Base-by-base conservation (phyloP, 2,797 vertebrate genomes). In the Leontopithecus rosalia region DNA sequence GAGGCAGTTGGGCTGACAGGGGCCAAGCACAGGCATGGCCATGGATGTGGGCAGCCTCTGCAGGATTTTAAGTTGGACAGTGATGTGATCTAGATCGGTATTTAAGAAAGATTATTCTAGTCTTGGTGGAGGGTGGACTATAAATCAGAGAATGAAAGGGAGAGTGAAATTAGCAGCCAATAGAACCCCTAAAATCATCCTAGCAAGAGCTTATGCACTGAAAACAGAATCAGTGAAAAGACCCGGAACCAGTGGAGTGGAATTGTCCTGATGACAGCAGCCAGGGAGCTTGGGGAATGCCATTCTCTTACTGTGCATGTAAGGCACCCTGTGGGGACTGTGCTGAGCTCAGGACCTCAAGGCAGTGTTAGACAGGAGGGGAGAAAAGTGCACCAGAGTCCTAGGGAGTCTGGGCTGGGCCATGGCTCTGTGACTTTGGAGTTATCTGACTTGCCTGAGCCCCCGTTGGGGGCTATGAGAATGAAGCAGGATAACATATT, bases 61-160 rank as follows among this genome's bases (percentile, higher is more conserved):
- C 72, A 88, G 72, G n/a, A 64, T 61, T 82, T 82, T 15, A 48
- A 39, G n/a, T 24, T 36, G 46, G 72, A 52, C 22, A 5, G 13
- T 55, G 50, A 48, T 36, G 24, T 39, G 41, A 33, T 30, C 76
- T 41, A 70, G 85, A 28, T 46, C 82, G n/a, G 26, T 58, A 28
- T 67, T 79, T 97, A 75, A 82, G 72, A 73, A 52, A 88, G 24
- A 85, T 64, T 28, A 14, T 82, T 39, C 72, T 48, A 80, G 72
- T 67, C 20, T 81, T 73, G 4, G 57, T 43, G 19, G 48, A 83
- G 7, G 26, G 19, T 87, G n/a, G 36, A 20, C 46, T 55, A 7
- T 33, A 22, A 46, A 75, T 26, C 87, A 9, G 11, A 24, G 36
- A 13, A 17, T n/a, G 36, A 48, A 39, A 81, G 28, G n/a, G 5